phyloP scores from a whole-genome alignment of 1,140 invertebrate genomes.

The Sycophaga agraensis region DNA sequence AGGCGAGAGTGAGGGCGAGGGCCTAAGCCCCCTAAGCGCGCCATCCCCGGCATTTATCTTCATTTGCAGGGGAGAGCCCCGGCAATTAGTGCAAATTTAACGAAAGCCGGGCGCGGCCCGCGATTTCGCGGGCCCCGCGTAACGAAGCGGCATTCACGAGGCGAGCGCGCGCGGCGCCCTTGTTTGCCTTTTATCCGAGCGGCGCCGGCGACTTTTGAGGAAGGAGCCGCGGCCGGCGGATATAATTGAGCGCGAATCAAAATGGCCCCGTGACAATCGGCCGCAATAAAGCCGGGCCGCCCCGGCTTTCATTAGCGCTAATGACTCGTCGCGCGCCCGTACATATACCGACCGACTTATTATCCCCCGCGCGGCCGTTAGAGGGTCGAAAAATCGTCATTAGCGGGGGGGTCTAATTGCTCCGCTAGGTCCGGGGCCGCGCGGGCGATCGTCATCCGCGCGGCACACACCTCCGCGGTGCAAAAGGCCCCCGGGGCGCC shows the following conservation, averaged over 20 bases:
- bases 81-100: conserved; percentile 46
- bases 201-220: too few relatives aligned
- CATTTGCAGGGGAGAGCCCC: conserved; percentile 25
- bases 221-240: too few relatives aligned
- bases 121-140: conserved; percentile 11
- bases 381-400: conserved; percentile 6
- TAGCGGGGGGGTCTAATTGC: conserved; percentile 14
- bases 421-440: not conserved
- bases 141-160: conserved; percentile 28
- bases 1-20: too few relatives aligned
- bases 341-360: conserved; percentile 2
- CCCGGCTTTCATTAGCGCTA: conserved; percentile 28
- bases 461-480: too few relatives aligned
- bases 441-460: not conserved
- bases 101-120: conserved; percentile 16
- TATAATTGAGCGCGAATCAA: conserved; percentile 30
- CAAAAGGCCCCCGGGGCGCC: too few relatives aligned
- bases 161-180: not conserved
- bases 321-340: conserved; percentile 21
- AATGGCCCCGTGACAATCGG: conserved; percentile 23
- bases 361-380: conserved; percentile 4
- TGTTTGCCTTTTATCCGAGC: too few relatives aligned
- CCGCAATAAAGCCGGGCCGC: conserved; percentile 24
- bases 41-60: conserved; percentile 5
- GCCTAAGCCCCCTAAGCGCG: too few relatives aligned